Conservation (phyloP, 2,888 invertebrate genomes). For the Drosophila kambysellisi region DNA sequence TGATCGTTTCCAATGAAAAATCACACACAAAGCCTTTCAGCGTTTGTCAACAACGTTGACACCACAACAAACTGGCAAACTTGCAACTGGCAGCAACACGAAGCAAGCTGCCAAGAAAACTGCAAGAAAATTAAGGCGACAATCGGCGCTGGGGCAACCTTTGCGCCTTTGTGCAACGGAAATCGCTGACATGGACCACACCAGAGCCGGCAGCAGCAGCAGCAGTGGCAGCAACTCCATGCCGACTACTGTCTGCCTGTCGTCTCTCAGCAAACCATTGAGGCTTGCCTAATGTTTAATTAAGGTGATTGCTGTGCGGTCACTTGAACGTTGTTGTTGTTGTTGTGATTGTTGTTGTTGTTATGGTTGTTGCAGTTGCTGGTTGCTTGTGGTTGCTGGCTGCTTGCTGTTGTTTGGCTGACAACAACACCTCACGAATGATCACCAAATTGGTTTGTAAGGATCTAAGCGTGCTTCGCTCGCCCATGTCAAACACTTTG, state of each 20-base stretch:
- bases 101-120: slow-evolving; percentile 74
- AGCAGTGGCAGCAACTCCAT: slow-evolving; percentile 31
- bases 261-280: slow-evolving; percentile 51
- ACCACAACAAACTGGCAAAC: slow-evolving; percentile 47
- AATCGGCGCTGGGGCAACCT: slow-evolving; percentile 74
- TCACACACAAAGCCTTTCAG: slow-evolving; percentile 80
- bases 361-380: slow-evolving; percentile 23
- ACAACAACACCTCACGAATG: slow-evolving; percentile 72
- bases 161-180: slow-evolving; percentile 81
- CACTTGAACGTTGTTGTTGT: slow-evolving; percentile 56
- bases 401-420: slow-evolving; percentile 49
- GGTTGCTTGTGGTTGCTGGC: slow-evolving; percentile 33
- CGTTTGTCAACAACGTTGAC: slow-evolving; percentile 75
- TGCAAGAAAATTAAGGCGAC: slow-evolving; percentile 81
- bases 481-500: slow-evolving; percentile 75
- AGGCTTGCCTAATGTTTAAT: slow-evolving; percentile 81
- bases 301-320: slow-evolving; percentile 82
- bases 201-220: slow-evolving; percentile 46
- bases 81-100: slow-evolving; percentile 60
- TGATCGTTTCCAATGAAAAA: slow-evolving; percentile 80
- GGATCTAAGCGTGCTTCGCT: slow-evolving; percentile 70
- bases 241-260: slow-evolving; percentile 24
- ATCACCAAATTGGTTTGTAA: slow-evolving; percentile 81
- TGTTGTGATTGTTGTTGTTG: slow-evolving; percentile 38
- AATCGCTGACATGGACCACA: slow-evolving; percentile 83